A percentile compares a stretch with the other conserved stretches of the same genome.
These are phyloP conservation scores for Centropus bengalensis DNA, from an alignment of 2,113 vertebrate species.

Conservation along the genomic window DNA sequence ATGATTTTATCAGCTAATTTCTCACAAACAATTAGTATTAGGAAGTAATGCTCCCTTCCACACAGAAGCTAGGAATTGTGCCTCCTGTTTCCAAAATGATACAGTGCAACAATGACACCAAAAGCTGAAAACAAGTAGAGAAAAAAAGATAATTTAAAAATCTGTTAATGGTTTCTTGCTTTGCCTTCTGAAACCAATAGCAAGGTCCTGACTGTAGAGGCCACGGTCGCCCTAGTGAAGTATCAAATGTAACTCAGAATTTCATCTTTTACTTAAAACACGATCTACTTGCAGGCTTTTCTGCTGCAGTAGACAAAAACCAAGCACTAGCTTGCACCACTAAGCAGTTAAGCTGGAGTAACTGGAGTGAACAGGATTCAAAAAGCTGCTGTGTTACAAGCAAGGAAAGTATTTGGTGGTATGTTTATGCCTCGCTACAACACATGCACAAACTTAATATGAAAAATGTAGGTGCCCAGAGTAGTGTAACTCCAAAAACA, in stretches of 20 bases:
- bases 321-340: neutral
- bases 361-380: neutral
- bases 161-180: neutral
- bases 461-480: neutral
- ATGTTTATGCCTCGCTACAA: neutral
- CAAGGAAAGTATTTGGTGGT: neutral
- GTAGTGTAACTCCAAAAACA: neutral
- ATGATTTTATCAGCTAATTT: conserved; percentile 50
- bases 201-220: neutral
- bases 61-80: neutral
- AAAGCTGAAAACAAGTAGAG: neutral
- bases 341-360: neutral
- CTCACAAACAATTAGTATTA: conserved; percentile 30
- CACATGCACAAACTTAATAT: neutral
- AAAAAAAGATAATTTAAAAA: neutral
- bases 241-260: neutral
- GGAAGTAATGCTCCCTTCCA: conserved; percentile 24
- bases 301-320: neutral
- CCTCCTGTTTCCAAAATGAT: neutral
- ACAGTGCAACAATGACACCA: neutral
- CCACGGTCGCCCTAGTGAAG: neutral
- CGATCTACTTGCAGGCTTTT: neutral
- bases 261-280: neutral
- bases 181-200: neutral
- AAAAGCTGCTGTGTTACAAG: neutral